Base-by-base conservation (phyloP, 2,113 vertebrate genomes). In the Brachypteracias leptosomus region DNA sequence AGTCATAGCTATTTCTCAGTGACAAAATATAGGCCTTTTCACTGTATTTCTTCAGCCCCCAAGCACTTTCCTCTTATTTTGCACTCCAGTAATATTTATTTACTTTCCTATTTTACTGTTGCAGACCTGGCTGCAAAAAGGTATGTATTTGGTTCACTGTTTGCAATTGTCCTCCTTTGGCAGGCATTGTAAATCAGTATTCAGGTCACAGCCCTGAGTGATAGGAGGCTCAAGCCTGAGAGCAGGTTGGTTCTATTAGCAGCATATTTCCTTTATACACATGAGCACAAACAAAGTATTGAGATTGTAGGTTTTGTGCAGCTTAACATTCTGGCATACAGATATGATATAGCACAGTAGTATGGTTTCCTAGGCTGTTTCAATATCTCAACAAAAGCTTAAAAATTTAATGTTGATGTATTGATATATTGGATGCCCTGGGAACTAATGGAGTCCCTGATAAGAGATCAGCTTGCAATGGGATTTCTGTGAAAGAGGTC, bases 221-320 rank as follows among this genome's bases (percentile, higher is more conserved):
- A 16, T 2, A 38, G 46, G 24, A 72, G 36, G 38, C 5, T 9
- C 10, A 28, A 65, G 19, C 29, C 62, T 81, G 52, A 72, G 40
- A 66, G 40, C 58, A 55, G 52, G 20, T 35, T 58, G 66, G 14
- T 51, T 81, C 70, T 16, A 28, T 35, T 35, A 72, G 31, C 38
- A 49, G 35, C 5, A 1, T 89, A 55, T 71, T 35, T 66, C 8
- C 28, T 38, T 79, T 42, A 22, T 33, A 36, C n/a, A 59, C 31
- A 38, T 38, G 65, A 85, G 14, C 49, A 75, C 57, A 75, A 28
- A 35, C 8, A 57, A 66, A 90, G 18, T 31, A 55, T 5, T 61
- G 40, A 33, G 9, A 6, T 8, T 40, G 55, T 2, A 33, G 7
- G 0, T 55, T 62, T 52, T 35, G 11, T 29, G 28, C 2, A 0